Percentiles rank a stretch among this genome's conserved stretches.
Conservation (phyloP, 2,113 vertebrate genomes). For the Hystrix brachyura region DNA sequence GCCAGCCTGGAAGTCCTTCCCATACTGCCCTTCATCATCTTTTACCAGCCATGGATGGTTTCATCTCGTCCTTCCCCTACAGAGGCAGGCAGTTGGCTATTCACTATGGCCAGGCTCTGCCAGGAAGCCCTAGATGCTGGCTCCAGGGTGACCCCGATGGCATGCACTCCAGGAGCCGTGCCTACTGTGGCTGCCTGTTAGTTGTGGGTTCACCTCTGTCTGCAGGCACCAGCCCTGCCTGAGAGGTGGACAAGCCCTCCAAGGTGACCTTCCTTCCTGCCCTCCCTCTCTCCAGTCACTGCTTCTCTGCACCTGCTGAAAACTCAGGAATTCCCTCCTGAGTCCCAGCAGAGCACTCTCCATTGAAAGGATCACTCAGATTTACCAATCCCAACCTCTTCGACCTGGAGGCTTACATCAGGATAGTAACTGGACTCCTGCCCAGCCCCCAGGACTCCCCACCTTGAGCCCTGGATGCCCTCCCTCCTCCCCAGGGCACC, state of each 20-base stretch:
- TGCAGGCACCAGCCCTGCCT: background rate
- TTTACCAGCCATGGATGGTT: background rate
- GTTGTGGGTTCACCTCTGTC: accelerated
- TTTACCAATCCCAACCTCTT: background rate
- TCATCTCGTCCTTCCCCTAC: background rate
- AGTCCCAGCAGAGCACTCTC: background rate
- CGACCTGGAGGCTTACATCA: background rate
- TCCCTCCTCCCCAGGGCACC: background rate
- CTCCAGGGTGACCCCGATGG: accelerated
- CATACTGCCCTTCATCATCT: background rate
- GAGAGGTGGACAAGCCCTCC: background rate
- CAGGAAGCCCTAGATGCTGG: background rate
- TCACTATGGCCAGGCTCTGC: background rate
- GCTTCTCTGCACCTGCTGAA: background rate
- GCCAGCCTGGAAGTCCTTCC: background rate
- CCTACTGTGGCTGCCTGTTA: accelerated
- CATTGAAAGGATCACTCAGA: background rate
- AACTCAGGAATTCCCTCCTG: background rate
- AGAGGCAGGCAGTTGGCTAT: background rate
- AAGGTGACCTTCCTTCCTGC: background rate
- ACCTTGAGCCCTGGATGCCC: background rate
- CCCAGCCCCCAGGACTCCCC: background rate
- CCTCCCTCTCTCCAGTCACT: too few relatives aligned
- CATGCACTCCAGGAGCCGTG: background rate
- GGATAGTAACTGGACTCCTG: background rate